Evolutionary conservation across 1,140 invertebrate species (phyloP), one percentile per base, ranked within the genome.

Genomic region (Drosophila ficusphila): DNA sequence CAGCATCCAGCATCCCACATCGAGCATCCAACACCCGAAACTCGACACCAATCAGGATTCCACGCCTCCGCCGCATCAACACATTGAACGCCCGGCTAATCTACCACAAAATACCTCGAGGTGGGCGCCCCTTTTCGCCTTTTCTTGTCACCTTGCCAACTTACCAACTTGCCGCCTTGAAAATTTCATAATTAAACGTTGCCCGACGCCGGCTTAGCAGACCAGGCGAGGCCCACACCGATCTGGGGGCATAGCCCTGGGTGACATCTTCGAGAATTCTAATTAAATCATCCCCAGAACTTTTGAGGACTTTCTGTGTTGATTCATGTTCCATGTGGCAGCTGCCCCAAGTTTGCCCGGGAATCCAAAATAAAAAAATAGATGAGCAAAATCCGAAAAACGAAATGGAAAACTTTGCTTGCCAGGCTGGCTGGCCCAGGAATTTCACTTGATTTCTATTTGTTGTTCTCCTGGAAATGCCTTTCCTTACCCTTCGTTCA

Each of bases 121-220:
- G 27, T 46, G 31, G 12, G 23, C 23, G n/a, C 3, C 7, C 39
- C 21, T 14, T 3, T 27, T 19, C 21, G 9, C 21, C 33, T 18
- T 9, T 21, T 4, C 34, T 48, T 12, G 41, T 42, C 56, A 52
- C 60, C 64, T 52, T 52, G 36, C 57, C 48, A 72, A 62, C 41
- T 54, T 54, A 61, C 39, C 56, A 48, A 41, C 41, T 71, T 73
- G 67, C 70, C 81, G 74, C 81, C 81, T 86, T 85, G 71, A 81
- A 85, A 86, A 86, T 86, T 86, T 85, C 81, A 85, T 85, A 85
- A 85, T 85, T 85, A 88, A 85, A 85, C 70, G 57, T 65, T 73
- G 71, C 71, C 70, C 58, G 36, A 34, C 38, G 23, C 8, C 18
- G 38, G 38, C 51, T 57, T 33, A 44, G n/a, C n/a, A n/a, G 23